Base-by-base conservation (phyloP, 2,888 invertebrate genomes). In the Calephelis perditalis region DNA sequence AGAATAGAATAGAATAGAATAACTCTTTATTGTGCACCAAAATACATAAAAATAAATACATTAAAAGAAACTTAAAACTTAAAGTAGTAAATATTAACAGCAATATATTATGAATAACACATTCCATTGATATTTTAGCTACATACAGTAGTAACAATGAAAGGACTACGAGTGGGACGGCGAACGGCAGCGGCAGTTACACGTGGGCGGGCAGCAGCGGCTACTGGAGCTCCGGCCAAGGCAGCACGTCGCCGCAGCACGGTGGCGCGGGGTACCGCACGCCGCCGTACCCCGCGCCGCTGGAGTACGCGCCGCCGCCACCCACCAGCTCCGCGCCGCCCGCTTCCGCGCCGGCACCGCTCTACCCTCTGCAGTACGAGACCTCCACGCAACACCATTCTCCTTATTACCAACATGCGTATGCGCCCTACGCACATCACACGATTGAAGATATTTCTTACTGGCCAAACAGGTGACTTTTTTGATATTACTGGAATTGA, bases 381-480 rank as follows among this genome's bases (percentile, higher is more conserved):
- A 71, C 86, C 5, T 72, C 87, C 0, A 68, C 84, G 36, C 89
- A 89, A 63, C 88, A 88, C 57, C 88, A 87, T 65, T 84, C 89
- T 5, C 82, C 89, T 0, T 90, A 90, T 65, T 90, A 90, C 63
- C 89, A 90, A 68, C 88, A 88, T 65, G 87, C 89, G 26, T 90
- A 90, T 63, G 85, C 88, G 49, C 88, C 89, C 10, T 90, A 90
- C 64, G 87, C 86, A 26, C 89, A 90, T 68, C 89, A 90, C 62
- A 85, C 88, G 5, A 87, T 90, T 60, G 89, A 90, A 70, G 89
- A 90, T 67, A 88, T 90, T 58, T 88, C 89, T 0, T 90, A 89
- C 64, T 90, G 89, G 89, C 88, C 88, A 45, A 89, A 90, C 68
- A 81, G 89, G 89, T 88, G 63, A 70, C 63, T 62, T 49, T 26